phyloP scores from a whole-genome alignment of 1,140 invertebrate genomes.

The Calliphora vicina region DNA sequence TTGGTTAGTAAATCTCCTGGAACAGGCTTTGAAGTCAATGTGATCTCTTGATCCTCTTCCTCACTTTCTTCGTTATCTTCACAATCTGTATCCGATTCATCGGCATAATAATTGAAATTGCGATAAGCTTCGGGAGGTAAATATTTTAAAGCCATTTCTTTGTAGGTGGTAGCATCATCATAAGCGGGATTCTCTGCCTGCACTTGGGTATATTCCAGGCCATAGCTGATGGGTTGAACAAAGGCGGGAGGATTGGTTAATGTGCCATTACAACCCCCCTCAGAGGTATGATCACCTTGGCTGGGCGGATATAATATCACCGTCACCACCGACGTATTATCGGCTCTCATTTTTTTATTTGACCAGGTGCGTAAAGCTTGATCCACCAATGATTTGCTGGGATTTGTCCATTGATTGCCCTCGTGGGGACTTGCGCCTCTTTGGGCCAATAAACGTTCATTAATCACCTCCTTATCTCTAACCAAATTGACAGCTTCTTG shows the following conservation, averaged over 20 bases:
- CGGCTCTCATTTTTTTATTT: conserved; percentile 83
- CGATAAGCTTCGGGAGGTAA: conserved; percentile 55
- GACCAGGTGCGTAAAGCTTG: conserved; percentile 83
- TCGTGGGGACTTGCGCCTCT: conserved; percentile 48
- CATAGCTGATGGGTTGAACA: conserved; percentile 28
- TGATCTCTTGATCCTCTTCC: conserved; percentile 36
- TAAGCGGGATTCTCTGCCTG: background rate
- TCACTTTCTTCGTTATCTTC: conserved; percentile 25
- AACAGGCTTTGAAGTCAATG: conserved; percentile 5
- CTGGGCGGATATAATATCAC: conserved; percentile 83
- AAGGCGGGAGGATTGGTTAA: background rate
- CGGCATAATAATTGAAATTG: conserved; percentile 52
- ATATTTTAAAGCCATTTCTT: conserved; percentile 57
- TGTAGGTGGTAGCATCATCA: conserved; percentile 44
- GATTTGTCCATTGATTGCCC: conserved; percentile 77
- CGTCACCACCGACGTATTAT: conserved; percentile 95
- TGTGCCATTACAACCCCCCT: background rate
- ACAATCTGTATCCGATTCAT: conserved; percentile 43
- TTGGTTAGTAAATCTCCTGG: background rate
- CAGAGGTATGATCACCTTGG: background rate
- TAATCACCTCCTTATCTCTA: conserved; percentile 80
- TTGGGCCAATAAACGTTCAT: conserved; percentile 66
- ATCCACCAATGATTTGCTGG: conserved; percentile 89
- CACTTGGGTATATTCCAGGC: conserved; percentile 35
- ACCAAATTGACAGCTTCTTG: conserved; percentile 86